These are phyloP conservation scores for Hylyphantes graminicola DNA, from an alignment of 1,140 invertebrate genomes.

Conservation along the genomic window DNA sequence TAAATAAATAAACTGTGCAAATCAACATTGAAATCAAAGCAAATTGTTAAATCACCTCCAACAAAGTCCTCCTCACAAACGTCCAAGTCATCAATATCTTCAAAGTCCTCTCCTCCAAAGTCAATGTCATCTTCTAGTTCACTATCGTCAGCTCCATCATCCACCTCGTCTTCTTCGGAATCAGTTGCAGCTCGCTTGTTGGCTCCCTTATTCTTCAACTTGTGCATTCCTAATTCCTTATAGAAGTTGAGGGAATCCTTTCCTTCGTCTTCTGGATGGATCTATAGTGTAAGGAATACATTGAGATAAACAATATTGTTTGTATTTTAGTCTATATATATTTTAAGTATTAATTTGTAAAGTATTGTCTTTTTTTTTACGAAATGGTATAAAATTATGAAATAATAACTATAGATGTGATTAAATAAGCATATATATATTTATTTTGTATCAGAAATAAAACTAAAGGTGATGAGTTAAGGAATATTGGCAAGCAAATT, in stretches of 20 bases:
- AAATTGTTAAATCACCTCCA: neutral
- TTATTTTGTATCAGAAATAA: no score
- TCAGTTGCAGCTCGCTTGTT: conserved; percentile 30
- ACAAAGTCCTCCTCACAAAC: conserved; percentile 34
- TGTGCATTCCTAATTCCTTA: conserved; percentile 44
- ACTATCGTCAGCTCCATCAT: conserved; percentile 65
- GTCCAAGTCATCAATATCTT: conserved; percentile 62
- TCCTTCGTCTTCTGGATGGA: conserved; percentile 42
- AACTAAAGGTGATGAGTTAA: no score
- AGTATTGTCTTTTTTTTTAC: no score
- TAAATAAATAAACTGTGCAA: no score
- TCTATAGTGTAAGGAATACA: neutral
- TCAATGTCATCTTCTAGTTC: conserved; percentile 70
- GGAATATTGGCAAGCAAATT: no score
- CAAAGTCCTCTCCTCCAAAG: conserved; percentile 79
- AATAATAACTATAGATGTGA: no score
- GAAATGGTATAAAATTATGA: no score
- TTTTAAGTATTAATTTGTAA: no score
- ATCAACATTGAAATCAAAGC: no score
- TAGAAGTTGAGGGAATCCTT: conserved; percentile 37
- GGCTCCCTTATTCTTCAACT: neutral
- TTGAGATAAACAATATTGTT: no score
- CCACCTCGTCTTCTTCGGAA: conserved; percentile 65
- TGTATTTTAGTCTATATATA: no score
- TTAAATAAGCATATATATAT: no score